phyloP scores from a whole-genome alignment of 2,888 invertebrate genomes.

The Bedellia somnulentella region DNA sequence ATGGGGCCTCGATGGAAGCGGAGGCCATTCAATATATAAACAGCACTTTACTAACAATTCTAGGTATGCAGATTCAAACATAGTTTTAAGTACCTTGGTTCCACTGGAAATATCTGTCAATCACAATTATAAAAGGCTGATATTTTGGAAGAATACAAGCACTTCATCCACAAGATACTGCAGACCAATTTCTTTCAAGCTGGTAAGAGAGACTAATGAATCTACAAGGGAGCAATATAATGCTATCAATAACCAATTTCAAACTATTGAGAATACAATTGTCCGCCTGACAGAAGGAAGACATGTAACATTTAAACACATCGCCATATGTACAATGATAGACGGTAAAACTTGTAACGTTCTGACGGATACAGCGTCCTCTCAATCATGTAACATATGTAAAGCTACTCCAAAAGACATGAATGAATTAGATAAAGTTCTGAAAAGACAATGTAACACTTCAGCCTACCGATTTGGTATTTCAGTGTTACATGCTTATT shows the following conservation, averaged over 20 bases:
- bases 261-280: background rate
- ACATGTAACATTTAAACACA: slow-evolving; percentile 5
- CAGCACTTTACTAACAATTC: background rate
- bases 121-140: background rate
- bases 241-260: slow-evolving; percentile 5
- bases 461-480: background rate
- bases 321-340: slow-evolving; percentile 7
- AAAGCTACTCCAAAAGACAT: slow-evolving; percentile 9
- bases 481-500: slow-evolving; percentile 15
- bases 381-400: slow-evolving; percentile 10
- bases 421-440: slow-evolving; percentile 9
- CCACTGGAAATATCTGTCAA: background rate
- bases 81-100: background rate
- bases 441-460: too few species aligned
- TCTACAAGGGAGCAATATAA: slow-evolving; percentile 4
- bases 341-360: slow-evolving; percentile 9
- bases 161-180: slow-evolving; percentile 5
- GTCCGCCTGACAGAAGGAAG: background rate
- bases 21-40: slow-evolving; percentile 6
- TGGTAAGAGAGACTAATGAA: slow-evolving; percentile 7
- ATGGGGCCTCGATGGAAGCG: too few species aligned
- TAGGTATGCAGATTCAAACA: background rate
- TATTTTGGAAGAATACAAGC: background rate
- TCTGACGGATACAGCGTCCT: slow-evolving; percentile 8
- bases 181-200: slow-evolving; percentile 5